Conservation (phyloP, 2,113 vertebrate genomes). For the Dicaeum eximium region DNA sequence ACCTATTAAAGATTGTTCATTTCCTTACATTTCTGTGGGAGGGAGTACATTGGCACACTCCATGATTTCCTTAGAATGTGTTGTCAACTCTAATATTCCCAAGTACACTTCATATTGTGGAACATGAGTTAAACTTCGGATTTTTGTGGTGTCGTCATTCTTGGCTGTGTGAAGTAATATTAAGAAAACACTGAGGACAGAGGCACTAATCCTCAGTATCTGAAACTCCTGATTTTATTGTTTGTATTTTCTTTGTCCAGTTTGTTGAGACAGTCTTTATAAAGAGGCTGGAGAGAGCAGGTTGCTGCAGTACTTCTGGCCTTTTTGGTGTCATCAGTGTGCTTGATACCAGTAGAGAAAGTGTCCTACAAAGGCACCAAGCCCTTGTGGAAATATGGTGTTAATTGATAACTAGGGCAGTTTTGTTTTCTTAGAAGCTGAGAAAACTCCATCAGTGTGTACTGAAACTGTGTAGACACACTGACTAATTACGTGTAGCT, state of each 20-base stretch:
- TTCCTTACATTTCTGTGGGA: not conserved
- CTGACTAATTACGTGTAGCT: not conserved
- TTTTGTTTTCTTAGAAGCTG: not conserved
- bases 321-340: not conserved
- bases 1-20: not conserved
- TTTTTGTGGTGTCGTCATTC: not conserved
- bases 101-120: not conserved
- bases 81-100: not conserved
- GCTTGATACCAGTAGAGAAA: not conserved
- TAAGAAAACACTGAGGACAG: not conserved
- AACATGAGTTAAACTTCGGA: not conserved
- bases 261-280: not conserved
- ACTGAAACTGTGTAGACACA: not conserved
- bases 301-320: not conserved
- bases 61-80: not conserved
- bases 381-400: not conserved
- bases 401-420: not conserved
- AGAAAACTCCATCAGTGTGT: not conserved
- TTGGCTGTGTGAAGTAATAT: not conserved
- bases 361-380: not conserved
- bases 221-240: not conserved
- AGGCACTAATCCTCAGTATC: not conserved
- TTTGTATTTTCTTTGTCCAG: not conserved
- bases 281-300: not conserved
- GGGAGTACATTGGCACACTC: not conserved